Evolutionary conservation across 1,140 invertebrate genomes (phyloP).

Genomic region (Zaprionus inermis): DNA sequence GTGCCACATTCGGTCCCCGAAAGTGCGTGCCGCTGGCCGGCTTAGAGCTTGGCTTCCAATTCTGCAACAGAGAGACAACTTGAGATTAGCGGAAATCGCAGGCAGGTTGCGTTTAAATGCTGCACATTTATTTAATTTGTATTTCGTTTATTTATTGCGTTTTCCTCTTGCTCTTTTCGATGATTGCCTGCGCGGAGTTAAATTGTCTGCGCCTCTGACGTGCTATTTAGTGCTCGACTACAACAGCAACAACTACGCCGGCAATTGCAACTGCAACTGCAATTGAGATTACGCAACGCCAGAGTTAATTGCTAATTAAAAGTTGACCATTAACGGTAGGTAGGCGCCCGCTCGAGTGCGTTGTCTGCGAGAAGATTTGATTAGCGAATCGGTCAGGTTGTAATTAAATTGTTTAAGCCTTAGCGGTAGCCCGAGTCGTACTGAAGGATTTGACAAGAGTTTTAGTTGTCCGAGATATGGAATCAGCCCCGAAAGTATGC

Average conservation of each 20-base stretch:
- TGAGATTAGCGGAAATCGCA: conserved; percentile 62
- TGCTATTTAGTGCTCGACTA: conserved; percentile 24
- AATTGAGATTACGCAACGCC: conserved; percentile 50
- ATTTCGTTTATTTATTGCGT: conserved; percentile 51
- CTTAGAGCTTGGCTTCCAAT: conserved; percentile 3
- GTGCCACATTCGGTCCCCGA: conserved; percentile 9
- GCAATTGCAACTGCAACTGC: conserved; percentile 8
- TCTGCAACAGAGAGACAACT: conserved; percentile 29
- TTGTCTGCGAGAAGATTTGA: conserved; percentile 41
- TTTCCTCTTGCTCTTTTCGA: conserved; percentile 13
- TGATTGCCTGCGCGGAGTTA: conserved; percentile 13
- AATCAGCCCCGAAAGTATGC: conserved; percentile 21
- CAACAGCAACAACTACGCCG: not conserved
- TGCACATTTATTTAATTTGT: conserved; percentile 78
- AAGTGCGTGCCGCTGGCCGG: conserved; percentile 39
- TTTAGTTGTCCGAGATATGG: conserved; percentile 29
- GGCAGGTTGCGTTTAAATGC: conserved; percentile 73
- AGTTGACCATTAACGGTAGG: conserved; percentile 51
- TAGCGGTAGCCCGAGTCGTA: conserved; percentile 8
- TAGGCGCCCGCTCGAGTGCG: conserved; percentile 36
- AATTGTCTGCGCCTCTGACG: conserved; percentile 35
- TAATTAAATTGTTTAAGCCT: conserved; percentile 27
- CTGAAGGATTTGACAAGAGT: conserved; percentile 34
- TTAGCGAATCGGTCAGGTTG: conserved; percentile 22
- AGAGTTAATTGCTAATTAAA: conserved; percentile 58